A percentile compares a stretch with the other conserved stretches of the same genome.
Conservation (phyloP, 2,888 invertebrate species). For the Drosophila demipolita region DNA sequence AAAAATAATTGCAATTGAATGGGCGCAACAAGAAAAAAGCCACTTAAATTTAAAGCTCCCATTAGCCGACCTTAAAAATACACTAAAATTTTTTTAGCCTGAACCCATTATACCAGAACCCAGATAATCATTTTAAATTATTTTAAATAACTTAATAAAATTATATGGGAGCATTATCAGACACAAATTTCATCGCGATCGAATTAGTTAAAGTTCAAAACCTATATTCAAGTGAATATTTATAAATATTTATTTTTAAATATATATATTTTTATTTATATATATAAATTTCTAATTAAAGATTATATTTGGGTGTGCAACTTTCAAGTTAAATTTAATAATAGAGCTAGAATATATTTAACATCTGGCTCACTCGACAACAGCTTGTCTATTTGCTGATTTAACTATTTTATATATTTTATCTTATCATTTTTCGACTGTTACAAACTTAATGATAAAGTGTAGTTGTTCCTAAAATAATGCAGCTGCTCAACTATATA, state of each 20-base stretch:
- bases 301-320: not conserved
- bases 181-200: not conserved
- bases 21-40: conserved; percentile 12
- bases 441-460: not conserved
- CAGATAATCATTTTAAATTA: too few species aligned
- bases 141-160: too few species aligned
- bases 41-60: not conserved
- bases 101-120: not conserved
- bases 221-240: not conserved
- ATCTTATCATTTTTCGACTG: not conserved
- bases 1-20: conserved; percentile 78
- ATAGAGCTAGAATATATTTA: too few species aligned
- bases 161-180: too few species aligned
- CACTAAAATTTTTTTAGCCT: not conserved
- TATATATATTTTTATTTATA: too few species aligned
- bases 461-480: not conserved
- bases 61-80: conserved; percentile 3
- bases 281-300: too few species aligned
- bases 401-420: not conserved
- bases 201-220: not conserved
- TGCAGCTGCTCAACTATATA: conserved; percentile 1
- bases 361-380: not conserved
- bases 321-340: not conserved
- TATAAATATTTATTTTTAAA: too few species aligned
- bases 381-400: not conserved